Percentiles rank a stretch among this genome's conserved stretches.
phyloP scores from a whole-genome alignment of 2,113 vertebrate genomes.

The Charina bottae region DNA sequence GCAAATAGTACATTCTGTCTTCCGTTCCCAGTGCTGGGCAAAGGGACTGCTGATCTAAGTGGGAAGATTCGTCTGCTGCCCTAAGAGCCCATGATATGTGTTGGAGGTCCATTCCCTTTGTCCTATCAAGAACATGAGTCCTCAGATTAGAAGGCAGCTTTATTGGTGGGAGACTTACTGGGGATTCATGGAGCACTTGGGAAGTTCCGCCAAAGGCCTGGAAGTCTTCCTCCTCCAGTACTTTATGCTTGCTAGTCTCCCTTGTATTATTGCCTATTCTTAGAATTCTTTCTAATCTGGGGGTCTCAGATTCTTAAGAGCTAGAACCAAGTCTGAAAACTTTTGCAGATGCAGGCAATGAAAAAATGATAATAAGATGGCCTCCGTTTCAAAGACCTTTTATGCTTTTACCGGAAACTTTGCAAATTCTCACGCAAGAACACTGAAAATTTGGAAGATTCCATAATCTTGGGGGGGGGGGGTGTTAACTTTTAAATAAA shows the following conservation, averaged over 20 bases:
- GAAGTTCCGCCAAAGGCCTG: not conserved
- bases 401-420: not conserved
- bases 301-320: not conserved
- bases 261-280: not conserved
- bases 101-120: not conserved
- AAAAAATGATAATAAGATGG: not conserved
- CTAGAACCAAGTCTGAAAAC: not conserved
- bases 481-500: not conserved
- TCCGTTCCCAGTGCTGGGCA: not conserved
- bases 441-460: not conserved
- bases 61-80: not conserved
- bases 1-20: not conserved
- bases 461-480: not conserved
- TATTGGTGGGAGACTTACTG: not conserved
- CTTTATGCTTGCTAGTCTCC: not conserved
- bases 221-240: not conserved
- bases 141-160: not conserved
- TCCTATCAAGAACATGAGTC: not conserved
- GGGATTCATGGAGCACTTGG: not conserved
- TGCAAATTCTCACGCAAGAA: not conserved
- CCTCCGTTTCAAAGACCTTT: not conserved
- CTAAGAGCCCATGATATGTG: not conserved
- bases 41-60: not conserved
- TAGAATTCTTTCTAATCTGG: not conserved
- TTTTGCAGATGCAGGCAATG: not conserved